These are phyloP conservation scores for Leptinotarsa texana DNA, from an alignment of 1,140 invertebrate species.

Conservation along the genomic window DNA sequence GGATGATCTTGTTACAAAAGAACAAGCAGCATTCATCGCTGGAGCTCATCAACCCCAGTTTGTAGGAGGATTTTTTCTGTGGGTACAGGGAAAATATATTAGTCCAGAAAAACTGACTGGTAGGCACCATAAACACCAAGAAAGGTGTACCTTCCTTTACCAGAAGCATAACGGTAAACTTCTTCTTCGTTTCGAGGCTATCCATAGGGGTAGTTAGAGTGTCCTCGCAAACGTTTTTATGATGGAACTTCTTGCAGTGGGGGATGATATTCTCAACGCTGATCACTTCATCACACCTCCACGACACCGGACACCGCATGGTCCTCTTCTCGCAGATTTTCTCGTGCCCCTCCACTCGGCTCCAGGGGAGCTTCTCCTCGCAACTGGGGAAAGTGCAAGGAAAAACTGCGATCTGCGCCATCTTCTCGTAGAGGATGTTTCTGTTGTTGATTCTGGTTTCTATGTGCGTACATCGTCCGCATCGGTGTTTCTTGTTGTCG, in stretches of 20 bases:
- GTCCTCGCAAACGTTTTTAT: slow-evolving; percentile 17
- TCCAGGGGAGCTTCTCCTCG: slow-evolving; percentile 1
- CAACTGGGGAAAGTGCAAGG: slow-evolving; percentile 16
- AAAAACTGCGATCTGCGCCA: neutral
- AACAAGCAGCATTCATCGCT: neutral
- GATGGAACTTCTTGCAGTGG: neutral
- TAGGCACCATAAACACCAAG: neutral
- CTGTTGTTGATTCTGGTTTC: neutral
- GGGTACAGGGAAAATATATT: slow-evolving; percentile 11
- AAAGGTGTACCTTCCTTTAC: neutral
- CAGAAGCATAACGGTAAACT: slow-evolving; percentile 12
- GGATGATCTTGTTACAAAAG: neutral
- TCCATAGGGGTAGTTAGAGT: neutral
- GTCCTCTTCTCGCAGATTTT: neutral
- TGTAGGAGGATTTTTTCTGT: neutral
- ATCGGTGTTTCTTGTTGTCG: slow-evolving; percentile 12
- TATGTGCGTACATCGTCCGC: slow-evolving; percentile 9
- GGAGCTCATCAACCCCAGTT: neutral
- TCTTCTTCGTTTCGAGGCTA: neutral
- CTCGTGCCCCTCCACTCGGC: slow-evolving; percentile 9
- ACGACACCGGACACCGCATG: slow-evolving; percentile 14
- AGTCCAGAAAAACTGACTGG: neutral
- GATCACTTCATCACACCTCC: slow-evolving; percentile 4
- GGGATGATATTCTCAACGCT: neutral
- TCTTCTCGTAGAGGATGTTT: slow-evolving; percentile 8